Evolutionary conservation across 1,140 invertebrate species (phyloP), one percentile per base, ranked within the genome.

Genomic region (Polypedilum pembai): DNA sequence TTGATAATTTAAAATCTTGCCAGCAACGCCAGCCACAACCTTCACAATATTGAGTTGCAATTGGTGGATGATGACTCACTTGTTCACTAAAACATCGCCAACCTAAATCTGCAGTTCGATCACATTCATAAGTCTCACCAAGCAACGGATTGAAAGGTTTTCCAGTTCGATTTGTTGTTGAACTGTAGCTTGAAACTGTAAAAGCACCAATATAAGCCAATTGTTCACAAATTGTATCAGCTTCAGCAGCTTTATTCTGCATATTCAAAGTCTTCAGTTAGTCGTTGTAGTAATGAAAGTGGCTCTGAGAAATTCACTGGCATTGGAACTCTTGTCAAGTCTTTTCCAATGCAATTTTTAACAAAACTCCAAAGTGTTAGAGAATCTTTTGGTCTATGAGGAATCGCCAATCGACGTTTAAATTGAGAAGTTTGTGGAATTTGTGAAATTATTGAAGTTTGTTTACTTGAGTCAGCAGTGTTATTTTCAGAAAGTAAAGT

Each of bases 341-440:
- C 98, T 86, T 98, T 98, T 73, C 98, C 91, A 80, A 99, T 99
- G 80, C 96, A 99, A 82, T 99, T 99, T 83, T 98, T 99, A 95
- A 99, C 98, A 74, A 99, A 98, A 77, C 94, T 96, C 98, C 98
- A 97, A 45, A 99, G 83, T 82, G 95, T 98, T 7, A 99, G 86
- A 73, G 95, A 95, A 84, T 96, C 94, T 85, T 97, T 94, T 74
- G 96, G 96, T 83, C 95, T 96, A 72, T 95, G 92, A n/a, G 94
- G 92, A 74, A 99, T 92, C 72, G 88, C 84, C 65, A 85, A 89
- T 74, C 96, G 87, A 45, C 96, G 86, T 66, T 41, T 75, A 3
- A 20, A 8, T 12, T 40, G 3, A 10, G 20, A 17, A 40, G n/a
- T 40, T 12, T 66, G 65, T 8, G 4, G 45, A 56, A n/a, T 56